Evolutionary conservation across 1,140 invertebrate species (phyloP).

Genomic region (Drosophila setifemur): DNA sequence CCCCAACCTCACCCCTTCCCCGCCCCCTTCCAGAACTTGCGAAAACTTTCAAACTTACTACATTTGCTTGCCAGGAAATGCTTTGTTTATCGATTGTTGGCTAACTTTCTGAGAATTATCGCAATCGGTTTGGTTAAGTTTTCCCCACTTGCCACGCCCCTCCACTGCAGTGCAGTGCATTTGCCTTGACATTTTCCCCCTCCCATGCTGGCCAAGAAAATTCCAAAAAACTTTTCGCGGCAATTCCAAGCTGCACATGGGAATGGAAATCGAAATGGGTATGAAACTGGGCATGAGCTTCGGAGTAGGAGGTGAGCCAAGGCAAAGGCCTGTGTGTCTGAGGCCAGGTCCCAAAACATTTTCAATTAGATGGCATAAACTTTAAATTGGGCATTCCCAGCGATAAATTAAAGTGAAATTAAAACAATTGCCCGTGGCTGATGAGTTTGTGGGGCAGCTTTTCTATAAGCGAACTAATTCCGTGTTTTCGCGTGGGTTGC

Average conservation of each 20-base stretch:
- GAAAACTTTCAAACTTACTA: constrained; percentile 15
- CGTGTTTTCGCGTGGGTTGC: constrained; percentile 6
- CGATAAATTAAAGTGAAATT: constrained; percentile 43
- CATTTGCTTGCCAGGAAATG: constrained; percentile 1
- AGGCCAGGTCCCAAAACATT: constrained; percentile 12
- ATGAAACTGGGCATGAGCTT: not conserved
- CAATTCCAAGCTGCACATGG: constrained; percentile 7
- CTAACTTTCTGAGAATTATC: constrained; percentile 26
- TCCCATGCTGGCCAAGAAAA: constrained; percentile 1
- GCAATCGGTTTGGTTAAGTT: constrained; percentile 34
- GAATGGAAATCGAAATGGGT: not conserved
- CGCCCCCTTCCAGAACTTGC: not conserved
- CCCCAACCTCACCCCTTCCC: not conserved
- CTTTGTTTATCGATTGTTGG: constrained; percentile 15
- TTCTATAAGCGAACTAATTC: constrained; percentile 22
- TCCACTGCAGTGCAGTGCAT: constrained; percentile 26
- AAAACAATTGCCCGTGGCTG: constrained; percentile 26
- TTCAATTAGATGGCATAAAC: constrained; percentile 36
- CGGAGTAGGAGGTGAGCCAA: not conserved
- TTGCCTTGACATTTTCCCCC: constrained; percentile 39
- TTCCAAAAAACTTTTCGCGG: constrained; percentile 9
- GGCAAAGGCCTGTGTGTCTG: constrained; percentile 11
- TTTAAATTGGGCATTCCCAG: constrained; percentile 38
- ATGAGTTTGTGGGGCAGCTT: constrained; percentile 23
- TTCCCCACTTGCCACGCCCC: not conserved